phyloP scores from a whole-genome alignment of 2,113 vertebrate genomes.

The Apistogramma diplotaenia region DNA sequence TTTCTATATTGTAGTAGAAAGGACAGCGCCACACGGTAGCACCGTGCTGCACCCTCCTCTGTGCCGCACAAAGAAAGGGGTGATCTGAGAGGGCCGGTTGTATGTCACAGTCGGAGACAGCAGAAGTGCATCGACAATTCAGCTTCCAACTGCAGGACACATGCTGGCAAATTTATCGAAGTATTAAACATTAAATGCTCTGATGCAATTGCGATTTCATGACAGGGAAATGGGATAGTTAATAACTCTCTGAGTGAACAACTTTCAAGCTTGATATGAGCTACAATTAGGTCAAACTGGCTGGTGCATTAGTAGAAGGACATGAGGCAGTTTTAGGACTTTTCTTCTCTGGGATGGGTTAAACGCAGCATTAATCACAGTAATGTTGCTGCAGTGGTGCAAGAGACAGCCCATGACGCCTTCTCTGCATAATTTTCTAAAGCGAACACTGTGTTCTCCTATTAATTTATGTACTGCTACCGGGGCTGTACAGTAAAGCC shows the following conservation, averaged over 20 bases:
- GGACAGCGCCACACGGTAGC: neutral
- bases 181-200: constrained; percentile 69
- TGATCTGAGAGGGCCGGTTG: constrained; percentile 32
- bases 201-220: constrained; percentile 66
- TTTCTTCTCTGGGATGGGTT: constrained; percentile 59
- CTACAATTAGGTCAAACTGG: constrained; percentile 72
- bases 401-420: constrained; percentile 54
- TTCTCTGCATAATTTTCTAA: constrained; percentile 68
- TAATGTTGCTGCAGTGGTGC: constrained; percentile 64
- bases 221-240: constrained; percentile 65
- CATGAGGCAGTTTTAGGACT: constrained; percentile 61
- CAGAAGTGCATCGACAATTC: constrained; percentile 19
- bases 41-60: constrained; percentile 1
- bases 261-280: constrained; percentile 49
- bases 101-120: constrained; percentile 49
- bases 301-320: constrained; percentile 63
- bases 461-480: constrained; percentile 73
- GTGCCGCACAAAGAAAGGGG: constrained; percentile 17
- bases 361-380: constrained; percentile 72
- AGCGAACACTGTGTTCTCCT: constrained; percentile 57
- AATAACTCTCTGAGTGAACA: constrained; percentile 59
- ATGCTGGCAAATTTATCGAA: constrained; percentile 72
- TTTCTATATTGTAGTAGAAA: neutral
- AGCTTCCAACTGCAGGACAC: constrained; percentile 42
- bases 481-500: constrained; percentile 52